These are phyloP conservation scores for Hoplostethus atlanticus DNA, from an alignment of 2,797 vertebrate species.

Conservation along the genomic window DNA sequence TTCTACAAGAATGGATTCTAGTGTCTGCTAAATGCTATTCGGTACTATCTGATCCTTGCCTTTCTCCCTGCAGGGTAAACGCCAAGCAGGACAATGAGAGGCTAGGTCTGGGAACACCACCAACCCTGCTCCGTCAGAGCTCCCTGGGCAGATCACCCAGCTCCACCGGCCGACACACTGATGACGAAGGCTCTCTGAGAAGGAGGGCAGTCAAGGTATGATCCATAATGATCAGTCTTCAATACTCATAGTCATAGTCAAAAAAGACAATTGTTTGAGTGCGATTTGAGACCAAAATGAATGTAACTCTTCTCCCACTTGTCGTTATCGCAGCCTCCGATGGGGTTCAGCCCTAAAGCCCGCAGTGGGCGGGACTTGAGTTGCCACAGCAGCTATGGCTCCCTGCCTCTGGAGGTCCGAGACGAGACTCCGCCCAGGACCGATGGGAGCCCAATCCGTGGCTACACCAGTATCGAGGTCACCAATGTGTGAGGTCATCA, in stretches of 20 bases:
- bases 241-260: neutral
- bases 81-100: slow-evolving; percentile 80
- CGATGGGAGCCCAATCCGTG: slow-evolving; percentile 78
- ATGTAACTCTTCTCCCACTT: slow-evolving; percentile 12
- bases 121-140: slow-evolving; percentile 77
- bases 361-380: slow-evolving; percentile 76
- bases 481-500: slow-evolving; percentile 84
- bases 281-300: neutral
- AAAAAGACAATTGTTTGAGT: neutral
- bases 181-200: slow-evolving; percentile 82
- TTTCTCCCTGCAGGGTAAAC: slow-evolving; percentile 69
- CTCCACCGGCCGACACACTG: slow-evolving; percentile 68
- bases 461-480: slow-evolving; percentile 82
- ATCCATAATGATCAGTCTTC: neutral
- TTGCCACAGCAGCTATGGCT: slow-evolving; percentile 81
- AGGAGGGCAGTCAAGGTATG: slow-evolving; percentile 81
- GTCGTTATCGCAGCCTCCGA: slow-evolving; percentile 77
- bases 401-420: slow-evolving; percentile 75
- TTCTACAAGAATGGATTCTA: neutral
- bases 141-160: slow-evolving; percentile 75
- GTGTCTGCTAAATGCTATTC: slow-evolving; percentile 4
- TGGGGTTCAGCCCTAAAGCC: slow-evolving; percentile 82
- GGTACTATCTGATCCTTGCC: neutral
- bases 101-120: slow-evolving; percentile 77
- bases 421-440: slow-evolving; percentile 74